Base-by-base conservation (phyloP, 2,888 invertebrate species). In the Drosophila austrosaltans region DNA sequence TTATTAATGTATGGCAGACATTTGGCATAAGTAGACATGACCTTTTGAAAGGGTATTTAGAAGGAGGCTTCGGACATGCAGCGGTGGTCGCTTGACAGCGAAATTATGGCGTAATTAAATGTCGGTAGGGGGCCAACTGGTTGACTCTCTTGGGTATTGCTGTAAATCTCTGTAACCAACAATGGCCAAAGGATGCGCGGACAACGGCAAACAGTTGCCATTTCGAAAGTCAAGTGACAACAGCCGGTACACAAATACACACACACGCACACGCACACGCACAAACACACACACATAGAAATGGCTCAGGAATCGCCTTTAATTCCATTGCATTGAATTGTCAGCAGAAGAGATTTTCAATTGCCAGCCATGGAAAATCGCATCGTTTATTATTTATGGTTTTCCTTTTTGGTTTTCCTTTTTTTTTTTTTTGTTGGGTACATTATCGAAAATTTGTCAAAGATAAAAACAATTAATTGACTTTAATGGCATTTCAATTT, bases 101-200 rank as follows among this genome's bases (percentile, higher is more conserved):
- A 79, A 88, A 81, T 82, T 82, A 82, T 81, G 78, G 84, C 81
- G 77, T 78, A 82, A 89, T 89, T 86, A 86, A 86, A 78, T 80
- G 74, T 66, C 77, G 59, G 30, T 20, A 16, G 53, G 53, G 10
- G 53, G 54, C 60, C 61, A 60, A 66, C 53, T 60, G 57, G 60
- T 60, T 56, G 39, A 57, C 60, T 53, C 28, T 44, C 20, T 39
- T 20, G 32, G 10, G 36, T 22, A 54, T 42, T 56, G 70, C 61
- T 83, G 88, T 87, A 83, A 83, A 73, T 76, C 76, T 59, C 61
- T 75, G 88, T 82, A 87, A 87, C 70, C 85, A 73, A 69, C 60
- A 76, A 76, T 77, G 73, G 60, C 28, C 42, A 54, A 59, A 66
- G 72, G 68, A 63, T 54, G 42, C 48, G 56, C 72, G 70, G 8